Percentiles rank a stretch among this genome's conserved stretches.
These are phyloP conservation scores for Aspidiotus destructor DNA, from an alignment of 2,888 invertebrate species.

Conservation along the genomic window DNA sequence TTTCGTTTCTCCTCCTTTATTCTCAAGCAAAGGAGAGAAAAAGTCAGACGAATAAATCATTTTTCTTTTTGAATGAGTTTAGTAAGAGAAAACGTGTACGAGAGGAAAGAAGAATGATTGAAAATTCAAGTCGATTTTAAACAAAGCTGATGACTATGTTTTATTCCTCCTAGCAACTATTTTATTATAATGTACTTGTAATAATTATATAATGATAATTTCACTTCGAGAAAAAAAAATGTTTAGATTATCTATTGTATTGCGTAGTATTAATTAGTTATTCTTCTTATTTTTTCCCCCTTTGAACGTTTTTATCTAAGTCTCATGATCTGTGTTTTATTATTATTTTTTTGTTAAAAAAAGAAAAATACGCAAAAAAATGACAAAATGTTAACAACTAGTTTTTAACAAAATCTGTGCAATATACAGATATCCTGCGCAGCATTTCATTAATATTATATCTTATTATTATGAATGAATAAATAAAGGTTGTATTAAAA, in stretches of 20 bases:
- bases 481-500: slow-evolving; percentile 33
- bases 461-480: slow-evolving; percentile 31
- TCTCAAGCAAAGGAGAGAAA: too few relatives aligned
- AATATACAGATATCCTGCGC: slow-evolving; percentile 31
- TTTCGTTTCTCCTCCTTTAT: not conserved
- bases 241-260: slow-evolving; percentile 27
- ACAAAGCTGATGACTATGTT: slow-evolving; percentile 6
- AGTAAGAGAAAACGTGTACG: slow-evolving; percentile 23
- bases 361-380: slow-evolving; percentile 13
- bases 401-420: slow-evolving; percentile 30
- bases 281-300: not conserved
- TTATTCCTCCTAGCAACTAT: slow-evolving; percentile 32
- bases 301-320: slow-evolving; percentile 33
- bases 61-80: slow-evolving; percentile 13
- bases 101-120: slow-evolving; percentile 22
- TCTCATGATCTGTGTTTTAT: slow-evolving; percentile 33
- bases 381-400: slow-evolving; percentile 29
- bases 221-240: slow-evolving; percentile 17
- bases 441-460: slow-evolving; percentile 33
- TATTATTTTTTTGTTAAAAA: slow-evolving; percentile 21
- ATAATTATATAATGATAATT: not conserved
- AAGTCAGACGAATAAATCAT: not conserved
- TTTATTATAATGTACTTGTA: slow-evolving; percentile 26
- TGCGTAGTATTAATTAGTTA: slow-evolving; percentile 26
- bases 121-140: slow-evolving; percentile 31